phyloP scores from a whole-genome alignment of 2,113 vertebrate species.

The Pristiophorus japonicus region DNA sequence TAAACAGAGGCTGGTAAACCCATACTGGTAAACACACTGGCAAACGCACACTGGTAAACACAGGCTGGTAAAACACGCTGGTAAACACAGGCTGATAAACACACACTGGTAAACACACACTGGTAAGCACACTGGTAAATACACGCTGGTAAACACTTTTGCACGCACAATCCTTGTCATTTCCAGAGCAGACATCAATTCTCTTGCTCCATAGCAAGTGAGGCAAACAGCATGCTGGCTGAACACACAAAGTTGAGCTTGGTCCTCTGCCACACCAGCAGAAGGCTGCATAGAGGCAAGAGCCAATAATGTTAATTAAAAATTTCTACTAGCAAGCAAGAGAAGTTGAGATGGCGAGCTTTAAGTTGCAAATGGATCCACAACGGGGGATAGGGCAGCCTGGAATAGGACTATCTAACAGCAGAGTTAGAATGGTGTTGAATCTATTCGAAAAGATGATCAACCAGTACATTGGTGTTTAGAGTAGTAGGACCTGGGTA shows the following conservation, averaged over 20 bases:
- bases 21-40: too few species aligned
- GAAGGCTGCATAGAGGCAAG: background rate
- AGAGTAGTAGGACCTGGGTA: too few species aligned
- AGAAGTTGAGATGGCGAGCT: background rate
- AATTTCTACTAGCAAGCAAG: background rate
- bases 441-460: background rate
- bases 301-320: background rate
- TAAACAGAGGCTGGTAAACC: too few species aligned
- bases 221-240: background rate
- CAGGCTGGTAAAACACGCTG: too few species aligned
- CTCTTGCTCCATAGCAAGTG: background rate
- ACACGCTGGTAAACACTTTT: background rate
- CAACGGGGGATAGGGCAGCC: background rate
- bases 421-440: background rate
- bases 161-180: background rate
- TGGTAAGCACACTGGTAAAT: too few species aligned
- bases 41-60: too few species aligned
- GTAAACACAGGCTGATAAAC: too few species aligned
- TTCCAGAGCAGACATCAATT: background rate
- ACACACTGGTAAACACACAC: too few species aligned
- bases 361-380: slow-evolving; percentile 7
- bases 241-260: background rate
- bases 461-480: background rate
- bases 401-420: background rate
- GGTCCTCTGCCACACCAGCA: background rate